These are phyloP conservation scores for Axea sp. DNA, from an alignment of 2,888 invertebrate species.

Conservation along the genomic window DNA sequence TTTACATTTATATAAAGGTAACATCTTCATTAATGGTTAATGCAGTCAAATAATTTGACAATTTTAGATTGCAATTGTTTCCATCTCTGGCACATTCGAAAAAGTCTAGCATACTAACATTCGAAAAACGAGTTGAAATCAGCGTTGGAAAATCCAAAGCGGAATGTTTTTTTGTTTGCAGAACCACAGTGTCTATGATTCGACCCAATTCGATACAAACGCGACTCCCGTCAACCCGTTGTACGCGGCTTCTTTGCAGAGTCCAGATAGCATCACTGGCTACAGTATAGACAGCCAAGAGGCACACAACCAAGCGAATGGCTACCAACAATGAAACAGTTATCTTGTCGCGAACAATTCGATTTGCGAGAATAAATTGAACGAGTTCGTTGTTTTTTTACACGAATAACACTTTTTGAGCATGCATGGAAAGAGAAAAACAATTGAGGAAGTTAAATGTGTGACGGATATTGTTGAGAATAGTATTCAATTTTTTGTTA, in stretches of 20 bases:
- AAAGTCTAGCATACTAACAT: conserved; percentile 14
- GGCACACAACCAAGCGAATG: conserved; percentile 72
- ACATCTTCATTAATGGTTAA: too few species aligned
- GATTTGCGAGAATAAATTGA: conserved; percentile 41
- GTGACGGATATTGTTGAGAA: conserved; percentile 19
- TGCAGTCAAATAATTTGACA: not conserved
- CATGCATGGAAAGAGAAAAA: conserved; percentile 12
- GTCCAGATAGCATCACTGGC: conserved; percentile 86
- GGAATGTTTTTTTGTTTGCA: conserved; percentile 77
- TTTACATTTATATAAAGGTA: too few species aligned
- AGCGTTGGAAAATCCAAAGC: conserved; percentile 62
- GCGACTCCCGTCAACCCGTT: conserved; percentile 84
- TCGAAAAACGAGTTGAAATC: conserved; percentile 33
- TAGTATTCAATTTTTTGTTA: conserved; percentile 39
- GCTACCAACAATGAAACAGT: conserved; percentile 76
- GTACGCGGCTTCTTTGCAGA: conserved; percentile 86
- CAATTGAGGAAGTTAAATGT: not conserved
- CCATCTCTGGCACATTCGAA: conserved; percentile 20
- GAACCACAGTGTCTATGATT: conserved; percentile 87
- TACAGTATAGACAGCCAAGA: conserved; percentile 80
- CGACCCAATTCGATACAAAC: conserved; percentile 85
- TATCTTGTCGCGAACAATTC: conserved; percentile 48
- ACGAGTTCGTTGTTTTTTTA: conserved; percentile 32
- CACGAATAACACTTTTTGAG: conserved; percentile 9
- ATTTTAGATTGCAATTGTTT: conserved; percentile 13